Conservation (phyloP, 2,113 vertebrate genomes). For the Dromas ardeola region DNA sequence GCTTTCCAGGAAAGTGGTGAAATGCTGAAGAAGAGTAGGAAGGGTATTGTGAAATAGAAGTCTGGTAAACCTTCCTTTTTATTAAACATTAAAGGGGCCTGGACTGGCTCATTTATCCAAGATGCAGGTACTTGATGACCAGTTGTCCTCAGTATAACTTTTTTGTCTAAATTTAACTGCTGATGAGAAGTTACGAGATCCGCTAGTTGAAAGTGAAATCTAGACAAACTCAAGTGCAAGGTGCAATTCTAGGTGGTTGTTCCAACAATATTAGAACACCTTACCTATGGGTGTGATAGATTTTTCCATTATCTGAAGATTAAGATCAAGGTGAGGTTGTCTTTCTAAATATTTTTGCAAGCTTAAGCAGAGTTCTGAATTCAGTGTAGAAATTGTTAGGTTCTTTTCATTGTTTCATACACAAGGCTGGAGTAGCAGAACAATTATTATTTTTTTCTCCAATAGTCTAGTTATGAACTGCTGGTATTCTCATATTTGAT, state of each 20-base stretch:
- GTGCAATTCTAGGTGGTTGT: background rate
- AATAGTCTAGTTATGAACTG: background rate
- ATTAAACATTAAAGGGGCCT: background rate
- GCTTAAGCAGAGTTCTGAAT: background rate
- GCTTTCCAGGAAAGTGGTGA: background rate
- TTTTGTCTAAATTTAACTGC: background rate
- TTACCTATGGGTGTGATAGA: background rate
- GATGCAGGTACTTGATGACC: background rate
- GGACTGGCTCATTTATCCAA: background rate
- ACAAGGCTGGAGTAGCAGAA: background rate
- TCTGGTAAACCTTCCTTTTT: background rate
- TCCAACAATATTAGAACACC: background rate
- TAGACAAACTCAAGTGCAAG: background rate
- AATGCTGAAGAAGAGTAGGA: background rate
- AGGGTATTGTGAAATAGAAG: background rate
- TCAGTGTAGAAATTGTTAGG: background rate
- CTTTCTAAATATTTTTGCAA: background rate
- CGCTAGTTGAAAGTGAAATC: background rate
- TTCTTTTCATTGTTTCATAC: background rate
- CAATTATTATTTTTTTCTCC: background rate
- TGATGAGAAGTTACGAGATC: background rate
- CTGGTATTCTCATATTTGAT: conserved; percentile 39
- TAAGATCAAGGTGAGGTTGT: background rate
- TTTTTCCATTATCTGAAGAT: background rate
- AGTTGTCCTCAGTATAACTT: background rate